Evolutionary conservation across 2,888 invertebrate species (phyloP).

Genomic region (Micropterix aruncella): DNA sequence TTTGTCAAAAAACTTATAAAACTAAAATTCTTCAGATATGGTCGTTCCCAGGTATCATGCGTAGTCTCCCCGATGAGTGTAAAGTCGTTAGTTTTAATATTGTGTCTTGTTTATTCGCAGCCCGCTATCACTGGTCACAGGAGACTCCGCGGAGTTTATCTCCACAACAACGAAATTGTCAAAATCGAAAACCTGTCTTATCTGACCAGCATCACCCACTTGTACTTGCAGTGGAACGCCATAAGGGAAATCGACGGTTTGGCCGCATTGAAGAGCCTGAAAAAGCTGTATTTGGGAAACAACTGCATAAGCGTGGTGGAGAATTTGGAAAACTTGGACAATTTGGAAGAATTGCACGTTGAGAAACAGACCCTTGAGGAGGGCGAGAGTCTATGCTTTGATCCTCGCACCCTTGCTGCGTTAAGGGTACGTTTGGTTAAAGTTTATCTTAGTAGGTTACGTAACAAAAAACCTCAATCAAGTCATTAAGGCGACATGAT

Average conservation of each 20-base stretch:
- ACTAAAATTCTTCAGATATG: too few species aligned
- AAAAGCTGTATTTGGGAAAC: slow-evolving; percentile 62
- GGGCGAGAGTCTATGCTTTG: slow-evolving; percentile 48
- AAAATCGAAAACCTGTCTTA: slow-evolving; percentile 57
- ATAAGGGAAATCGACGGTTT: slow-evolving; percentile 57
- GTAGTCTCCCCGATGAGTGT: too few species aligned
- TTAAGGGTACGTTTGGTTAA: slow-evolving; percentile 36
- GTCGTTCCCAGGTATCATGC: too few species aligned
- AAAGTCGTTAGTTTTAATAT: too few species aligned
- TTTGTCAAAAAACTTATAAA: too few species aligned
- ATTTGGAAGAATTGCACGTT: slow-evolving; percentile 50
- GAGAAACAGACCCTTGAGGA: slow-evolving; percentile 46
- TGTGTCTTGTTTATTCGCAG: too few species aligned
- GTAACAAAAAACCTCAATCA: too few species aligned
- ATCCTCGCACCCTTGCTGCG: slow-evolving; percentile 42
- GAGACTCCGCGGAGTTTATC: slow-evolving; percentile 32
- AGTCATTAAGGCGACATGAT: too few species aligned
- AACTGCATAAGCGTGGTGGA: slow-evolving; percentile 57
- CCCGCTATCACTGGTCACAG: background rate
- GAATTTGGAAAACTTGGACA: slow-evolving; percentile 43
- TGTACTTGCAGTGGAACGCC: slow-evolving; percentile 66
- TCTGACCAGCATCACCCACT: slow-evolving; percentile 48
- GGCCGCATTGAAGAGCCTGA: slow-evolving; percentile 44
- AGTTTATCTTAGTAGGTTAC: slow-evolving; percentile 2
- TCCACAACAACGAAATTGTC: slow-evolving; percentile 68